phyloP scores from a whole-genome alignment of 2,113 vertebrate genomes.

The Corynorhinus townsendii region DNA sequence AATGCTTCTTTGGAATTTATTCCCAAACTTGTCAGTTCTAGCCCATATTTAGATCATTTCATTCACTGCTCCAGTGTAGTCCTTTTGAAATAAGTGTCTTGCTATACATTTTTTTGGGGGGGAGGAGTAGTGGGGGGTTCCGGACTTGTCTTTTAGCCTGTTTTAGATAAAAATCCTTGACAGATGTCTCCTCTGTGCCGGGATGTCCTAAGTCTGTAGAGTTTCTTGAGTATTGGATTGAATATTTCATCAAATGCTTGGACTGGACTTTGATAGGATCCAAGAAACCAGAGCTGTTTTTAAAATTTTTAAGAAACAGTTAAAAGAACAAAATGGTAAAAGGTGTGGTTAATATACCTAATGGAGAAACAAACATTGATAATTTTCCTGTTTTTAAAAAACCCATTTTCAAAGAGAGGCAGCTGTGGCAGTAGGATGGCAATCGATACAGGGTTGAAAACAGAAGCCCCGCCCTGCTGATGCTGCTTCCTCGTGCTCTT shows the following conservation, averaged over 20 bases:
- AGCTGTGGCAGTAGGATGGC: background rate
- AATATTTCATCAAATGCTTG: background rate
- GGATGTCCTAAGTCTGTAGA: background rate
- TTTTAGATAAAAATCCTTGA: background rate
- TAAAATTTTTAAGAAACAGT: slow-evolving; percentile 4
- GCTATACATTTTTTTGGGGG: background rate
- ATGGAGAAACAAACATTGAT: background rate
- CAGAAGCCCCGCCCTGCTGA: background rate
- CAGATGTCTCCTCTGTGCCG: background rate
- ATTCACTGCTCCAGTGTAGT: background rate
- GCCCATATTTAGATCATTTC: background rate
- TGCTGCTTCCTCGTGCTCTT: background rate
- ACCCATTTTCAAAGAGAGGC: background rate
- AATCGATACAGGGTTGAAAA: background rate
- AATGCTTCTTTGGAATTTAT: slow-evolving; percentile 1
- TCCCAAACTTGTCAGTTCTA: background rate
- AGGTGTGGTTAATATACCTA: background rate
- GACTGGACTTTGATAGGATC: background rate
- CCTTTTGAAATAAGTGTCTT: background rate
- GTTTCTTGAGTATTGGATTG: background rate
- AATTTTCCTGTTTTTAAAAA: background rate
- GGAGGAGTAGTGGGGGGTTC: no score
- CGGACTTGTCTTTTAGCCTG: background rate
- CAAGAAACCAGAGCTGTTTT: background rate
- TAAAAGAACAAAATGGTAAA: background rate